Evolutionary conservation across 2,113 vertebrate genomes (phyloP).

Genomic region (Semnornis frantzii): DNA sequence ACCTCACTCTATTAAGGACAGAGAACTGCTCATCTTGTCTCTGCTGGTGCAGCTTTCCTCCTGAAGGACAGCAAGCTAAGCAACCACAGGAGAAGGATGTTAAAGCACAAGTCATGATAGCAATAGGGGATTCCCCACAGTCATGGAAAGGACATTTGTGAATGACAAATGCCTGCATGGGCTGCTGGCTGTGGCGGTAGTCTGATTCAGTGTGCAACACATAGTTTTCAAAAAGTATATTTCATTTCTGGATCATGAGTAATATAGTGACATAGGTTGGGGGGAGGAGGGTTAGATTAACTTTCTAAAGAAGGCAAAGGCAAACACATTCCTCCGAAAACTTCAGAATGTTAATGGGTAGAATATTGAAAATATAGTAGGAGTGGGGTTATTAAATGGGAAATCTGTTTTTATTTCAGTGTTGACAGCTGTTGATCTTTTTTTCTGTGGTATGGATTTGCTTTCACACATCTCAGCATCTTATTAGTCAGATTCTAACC

Average conservation of each 20-base stretch:
- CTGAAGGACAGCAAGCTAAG: too few relatives aligned
- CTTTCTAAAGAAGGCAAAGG: not conserved
- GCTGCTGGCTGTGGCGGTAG: not conserved
- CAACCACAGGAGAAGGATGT: too few relatives aligned
- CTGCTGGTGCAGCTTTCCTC: too few relatives aligned
- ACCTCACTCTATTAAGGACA: too few relatives aligned
- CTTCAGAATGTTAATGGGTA: not conserved
- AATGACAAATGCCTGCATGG: too few relatives aligned
- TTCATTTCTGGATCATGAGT: not conserved
- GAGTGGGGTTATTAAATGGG: too few relatives aligned
- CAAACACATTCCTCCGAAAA: not conserved
- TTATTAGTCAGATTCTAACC: not conserved
- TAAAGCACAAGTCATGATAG: not conserved
- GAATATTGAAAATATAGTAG: not conserved
- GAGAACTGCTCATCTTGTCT: too few relatives aligned
- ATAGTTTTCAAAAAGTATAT: not conserved
- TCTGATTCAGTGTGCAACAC: not conserved
- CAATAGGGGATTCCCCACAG: not conserved
- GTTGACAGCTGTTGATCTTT: not conserved
- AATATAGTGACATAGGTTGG: not conserved
- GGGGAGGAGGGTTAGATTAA: too few relatives aligned
- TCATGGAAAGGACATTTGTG: too few relatives aligned
- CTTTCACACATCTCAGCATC: not conserved
- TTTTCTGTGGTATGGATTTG: constrained; percentile 7
- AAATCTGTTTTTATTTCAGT: constrained; percentile 48